These are phyloP conservation scores for Adelges cooleyi DNA, from an alignment of 1,140 invertebrate species.

Conservation along the genomic window DNA sequence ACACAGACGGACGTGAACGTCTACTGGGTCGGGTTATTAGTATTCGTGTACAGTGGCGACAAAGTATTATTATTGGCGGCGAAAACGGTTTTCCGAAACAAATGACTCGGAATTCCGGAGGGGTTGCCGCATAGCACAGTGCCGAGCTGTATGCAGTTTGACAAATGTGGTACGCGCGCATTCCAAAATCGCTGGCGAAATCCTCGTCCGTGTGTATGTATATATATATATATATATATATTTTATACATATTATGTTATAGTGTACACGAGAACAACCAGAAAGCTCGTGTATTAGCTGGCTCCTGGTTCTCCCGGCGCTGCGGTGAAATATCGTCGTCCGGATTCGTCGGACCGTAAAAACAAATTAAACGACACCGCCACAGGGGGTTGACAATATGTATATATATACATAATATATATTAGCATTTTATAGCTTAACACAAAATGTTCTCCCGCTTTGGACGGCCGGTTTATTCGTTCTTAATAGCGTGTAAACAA, in stretches of 20 bases:
- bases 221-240: too few species aligned
- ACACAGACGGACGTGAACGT: neutral
- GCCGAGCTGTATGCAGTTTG: neutral
- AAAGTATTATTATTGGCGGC: neutral
- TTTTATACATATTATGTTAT: too few species aligned
- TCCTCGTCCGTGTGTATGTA: neutral
- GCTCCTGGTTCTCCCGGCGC: too few species aligned
- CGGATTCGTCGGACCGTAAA: neutral
- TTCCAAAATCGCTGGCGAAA: constrained; percentile 16
- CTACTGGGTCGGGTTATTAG: neutral
- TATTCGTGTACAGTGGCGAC: neutral
- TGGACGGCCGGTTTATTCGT: neutral
- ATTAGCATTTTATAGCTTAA: neutral
- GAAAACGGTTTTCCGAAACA: constrained; percentile 7
- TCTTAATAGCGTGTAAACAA: neutral
- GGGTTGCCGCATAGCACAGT: neutral
- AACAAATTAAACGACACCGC: neutral
- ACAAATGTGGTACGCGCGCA: constrained; percentile 13
- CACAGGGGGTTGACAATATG: neutral
- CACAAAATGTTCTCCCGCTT: neutral
- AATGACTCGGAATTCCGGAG: constrained; percentile 23
- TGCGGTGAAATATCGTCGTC: constrained; percentile 24
- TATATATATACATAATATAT: too few species aligned
- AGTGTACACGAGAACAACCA: too few species aligned
- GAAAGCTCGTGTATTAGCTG: too few species aligned